These are phyloP conservation scores for Drosophila neonasuta DNA, from an alignment of 2,888 invertebrate species.

Conservation along the genomic window DNA sequence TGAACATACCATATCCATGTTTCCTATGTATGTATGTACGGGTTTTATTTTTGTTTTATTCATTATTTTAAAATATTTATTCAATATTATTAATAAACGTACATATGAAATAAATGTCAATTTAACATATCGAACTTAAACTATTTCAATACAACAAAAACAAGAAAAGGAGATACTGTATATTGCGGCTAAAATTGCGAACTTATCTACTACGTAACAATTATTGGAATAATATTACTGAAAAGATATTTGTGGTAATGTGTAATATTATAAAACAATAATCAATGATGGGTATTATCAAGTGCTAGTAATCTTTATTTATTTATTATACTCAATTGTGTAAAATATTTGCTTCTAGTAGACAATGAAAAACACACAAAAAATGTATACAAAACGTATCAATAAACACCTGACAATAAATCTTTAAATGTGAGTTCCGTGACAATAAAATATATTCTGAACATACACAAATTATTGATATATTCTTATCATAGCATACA, in stretches of 20 bases:
- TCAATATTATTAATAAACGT: slow-evolving; percentile 8
- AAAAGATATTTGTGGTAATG: slow-evolving; percentile 12
- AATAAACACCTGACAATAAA: slow-evolving; percentile 50
- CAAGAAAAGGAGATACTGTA: slow-evolving; percentile 10
- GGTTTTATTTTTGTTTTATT: background rate
- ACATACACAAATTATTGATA: slow-evolving; percentile 12
- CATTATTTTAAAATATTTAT: slow-evolving; percentile 2
- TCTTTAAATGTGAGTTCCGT: slow-evolving; percentile 56
- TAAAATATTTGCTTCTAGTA: slow-evolving; percentile 19
- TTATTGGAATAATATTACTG: slow-evolving; percentile 2
- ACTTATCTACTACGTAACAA: slow-evolving; percentile 24
- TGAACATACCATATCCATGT: slow-evolving; percentile 10
- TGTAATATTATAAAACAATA: slow-evolving; percentile 21
- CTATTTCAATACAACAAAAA: slow-evolving; percentile 24
- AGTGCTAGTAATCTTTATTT: slow-evolving; percentile 31
- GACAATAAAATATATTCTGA: slow-evolving; percentile 60
- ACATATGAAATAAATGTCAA: slow-evolving; percentile 51
- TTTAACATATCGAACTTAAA: slow-evolving; percentile 65
- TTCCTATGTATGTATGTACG: slow-evolving; percentile 1
- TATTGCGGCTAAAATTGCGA: slow-evolving; percentile 37
- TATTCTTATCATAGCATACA: slow-evolving; percentile 24
- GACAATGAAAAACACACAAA: background rate
- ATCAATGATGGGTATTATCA: slow-evolving; percentile 14
- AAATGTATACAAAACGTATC: slow-evolving; percentile 6
- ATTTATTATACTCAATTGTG: slow-evolving; percentile 25